Conservation (phyloP, 2,113 vertebrate genomes). For the human region GRCh38 chr4:187257001-187257500, state of each 20-base stretch:
- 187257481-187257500: conserved; percentile 12
- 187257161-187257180: neutral
- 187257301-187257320: neutral
- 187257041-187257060: neutral
- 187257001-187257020: neutral
- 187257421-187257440: neutral
- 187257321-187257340: neutral
- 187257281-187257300: neutral
- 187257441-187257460: neutral
- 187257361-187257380: neutral
- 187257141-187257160: neutral
- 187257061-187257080: neutral
- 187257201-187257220: neutral
- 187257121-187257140: neutral
- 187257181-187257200: conserved; percentile 38
- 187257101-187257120: neutral
- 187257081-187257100: neutral
- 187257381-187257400: conserved; percentile 34
- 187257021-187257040: neutral
- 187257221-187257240: neutral
- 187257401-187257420: neutral
- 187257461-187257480: neutral
- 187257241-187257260: neutral
- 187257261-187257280: neutral
- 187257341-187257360: neutral